These are phyloP conservation scores for Phylloscopus trochiloides DNA, from an alignment of 2,113 vertebrate genomes.

Conservation along the genomic window DNA sequence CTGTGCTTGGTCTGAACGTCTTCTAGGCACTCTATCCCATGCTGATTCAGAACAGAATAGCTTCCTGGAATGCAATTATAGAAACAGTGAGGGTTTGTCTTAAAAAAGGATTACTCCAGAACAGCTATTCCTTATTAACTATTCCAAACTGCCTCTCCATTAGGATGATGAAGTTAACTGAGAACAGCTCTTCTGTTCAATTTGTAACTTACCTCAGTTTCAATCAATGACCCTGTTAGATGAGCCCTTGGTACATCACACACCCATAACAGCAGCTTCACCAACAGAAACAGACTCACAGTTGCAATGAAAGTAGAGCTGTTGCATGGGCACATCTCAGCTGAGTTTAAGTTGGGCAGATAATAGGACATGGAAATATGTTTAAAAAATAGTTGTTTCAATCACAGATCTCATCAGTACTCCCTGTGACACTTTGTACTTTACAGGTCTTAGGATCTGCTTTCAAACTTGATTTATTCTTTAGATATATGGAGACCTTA, in stretches of 20 bases:
- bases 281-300: not conserved
- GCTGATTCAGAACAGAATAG: constrained; percentile 52
- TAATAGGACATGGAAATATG: not conserved
- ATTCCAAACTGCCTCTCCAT: not conserved
- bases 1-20: constrained; percentile 18
- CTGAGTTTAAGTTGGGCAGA: not conserved
- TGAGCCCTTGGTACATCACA: not conserved
- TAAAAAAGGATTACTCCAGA: constrained; percentile 29
- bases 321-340: not conserved
- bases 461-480: not conserved
- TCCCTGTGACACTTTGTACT: not conserved
- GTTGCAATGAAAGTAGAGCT: not conserved
- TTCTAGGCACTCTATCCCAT: constrained; percentile 46
- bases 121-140: constrained; percentile 32
- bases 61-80: constrained; percentile 48
- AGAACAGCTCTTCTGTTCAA: not conserved
- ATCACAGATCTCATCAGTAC: not conserved
- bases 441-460: not conserved
- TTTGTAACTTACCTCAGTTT: not conserved
- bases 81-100: constrained; percentile 47
- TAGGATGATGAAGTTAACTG: not conserved
- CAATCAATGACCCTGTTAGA: not conserved
- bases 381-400: not conserved
- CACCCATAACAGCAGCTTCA: not conserved
- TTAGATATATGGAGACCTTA: not conserved